A percentile compares a stretch with the other conserved stretches of the same genome.
Evolutionary conservation across 1,140 invertebrate species (phyloP).

Genomic region (Coptotermes formosanus): DNA sequence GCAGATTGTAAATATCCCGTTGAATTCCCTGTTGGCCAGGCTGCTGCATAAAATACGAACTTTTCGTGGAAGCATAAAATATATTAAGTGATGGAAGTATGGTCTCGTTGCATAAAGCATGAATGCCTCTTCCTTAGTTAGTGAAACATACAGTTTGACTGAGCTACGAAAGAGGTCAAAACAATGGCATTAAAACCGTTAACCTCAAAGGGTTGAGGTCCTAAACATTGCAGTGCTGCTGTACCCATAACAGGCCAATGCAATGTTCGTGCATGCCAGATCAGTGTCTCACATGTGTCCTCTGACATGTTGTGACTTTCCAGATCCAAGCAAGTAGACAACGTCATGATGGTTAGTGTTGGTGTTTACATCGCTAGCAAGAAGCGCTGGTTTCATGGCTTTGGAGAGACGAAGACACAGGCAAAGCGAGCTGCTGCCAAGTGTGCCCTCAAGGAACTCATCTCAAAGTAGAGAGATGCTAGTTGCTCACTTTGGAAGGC

Average conservation of each 20-base stretch:
- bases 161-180: no score
- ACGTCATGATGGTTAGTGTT: conserved; percentile 59
- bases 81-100: no score
- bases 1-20: no score
- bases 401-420: conserved; percentile 63
- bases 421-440: conserved; percentile 76
- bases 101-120: no score
- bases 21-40: no score
- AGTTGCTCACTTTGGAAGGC: no score
- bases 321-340: background rate
- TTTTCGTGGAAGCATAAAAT: no score
- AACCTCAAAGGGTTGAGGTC: no score
- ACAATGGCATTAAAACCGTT: no score
- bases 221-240: background rate
- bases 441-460: conserved; percentile 41
- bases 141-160: no score
- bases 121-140: no score
- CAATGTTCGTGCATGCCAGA: background rate
- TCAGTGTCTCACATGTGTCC: background rate
- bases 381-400: conserved; percentile 60
- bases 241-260: background rate
- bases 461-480: background rate
- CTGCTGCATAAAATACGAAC: no score
- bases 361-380: conserved; percentile 57
- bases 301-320: background rate